A percentile compares a stretch with the other conserved stretches of the same genome.
Conservation (phyloP, 2,888 invertebrate genomes). For the Sesia bembeciformis region DNA sequence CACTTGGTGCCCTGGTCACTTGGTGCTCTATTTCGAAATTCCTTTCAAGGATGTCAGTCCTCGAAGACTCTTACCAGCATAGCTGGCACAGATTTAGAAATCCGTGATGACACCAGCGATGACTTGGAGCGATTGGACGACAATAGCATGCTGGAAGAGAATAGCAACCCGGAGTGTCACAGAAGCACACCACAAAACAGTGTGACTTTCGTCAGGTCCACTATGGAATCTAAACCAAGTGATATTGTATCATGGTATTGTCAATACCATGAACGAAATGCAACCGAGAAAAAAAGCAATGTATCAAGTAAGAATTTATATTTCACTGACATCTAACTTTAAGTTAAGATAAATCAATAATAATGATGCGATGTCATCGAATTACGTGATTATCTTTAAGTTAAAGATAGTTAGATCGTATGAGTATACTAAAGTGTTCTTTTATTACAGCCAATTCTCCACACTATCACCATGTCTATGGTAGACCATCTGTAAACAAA, state of each 20-base stretch:
- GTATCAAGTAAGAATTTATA: background rate
- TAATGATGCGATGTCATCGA: too few relatives aligned
- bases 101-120: constrained; percentile 22
- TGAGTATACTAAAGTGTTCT: too few relatives aligned
- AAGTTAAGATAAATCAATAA: too few relatives aligned
- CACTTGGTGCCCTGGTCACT: too few relatives aligned
- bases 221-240: constrained; percentile 2
- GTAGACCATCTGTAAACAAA: background rate
- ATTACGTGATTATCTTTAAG: too few relatives aligned
- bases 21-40: background rate
- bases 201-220: constrained; percentile 13
- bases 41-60: constrained; percentile 13
- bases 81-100: constrained; percentile 18
- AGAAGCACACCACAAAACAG: constrained; percentile 12
- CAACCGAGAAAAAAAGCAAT: background rate
- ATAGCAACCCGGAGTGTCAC: constrained; percentile 15
- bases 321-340: too few relatives aligned
- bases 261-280: background rate
- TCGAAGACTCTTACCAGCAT: constrained; percentile 17
- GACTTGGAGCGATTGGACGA: constrained; percentile 19
- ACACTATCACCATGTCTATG: too few relatives aligned
- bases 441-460: too few relatives aligned
- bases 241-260: background rate
- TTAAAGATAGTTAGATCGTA: too few relatives aligned
- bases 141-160: constrained; percentile 16